Evolutionary conservation across 2,113 vertebrate genomes (phyloP), one percentile per base, ranked within the genome.

Genomic region (Thalassoma bifasciatum): DNA sequence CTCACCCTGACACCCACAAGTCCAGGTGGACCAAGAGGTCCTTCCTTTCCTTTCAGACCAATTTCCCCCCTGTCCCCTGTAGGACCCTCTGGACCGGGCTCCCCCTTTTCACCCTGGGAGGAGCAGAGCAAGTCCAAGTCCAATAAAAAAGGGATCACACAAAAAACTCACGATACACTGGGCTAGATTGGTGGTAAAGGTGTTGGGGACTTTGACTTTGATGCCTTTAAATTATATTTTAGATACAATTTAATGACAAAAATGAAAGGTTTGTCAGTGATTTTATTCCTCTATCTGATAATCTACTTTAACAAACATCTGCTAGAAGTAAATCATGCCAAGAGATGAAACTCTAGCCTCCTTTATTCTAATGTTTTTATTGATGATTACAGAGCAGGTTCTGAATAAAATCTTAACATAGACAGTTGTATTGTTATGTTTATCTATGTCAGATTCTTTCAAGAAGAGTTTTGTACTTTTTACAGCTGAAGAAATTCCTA

Each of bases 91-190:
- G 86, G 82, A 50, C 98, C 98, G 46, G 91, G 85, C 14, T 98
- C 96, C 40, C 97, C 97, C 79, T 95, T 96, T 83, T 99, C 98
- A 54, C 98, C 98, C 98, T 99, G 89, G 49, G 66, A n/a, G 53
- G 5, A 79, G 53, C 3, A 7, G 10, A 10, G 17, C 24, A 51
- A 44, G 57, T 21, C n/a, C n/a, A n/a, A n/a, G n/a, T n/a, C 51
- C 22, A 60, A 65, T 56, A 14, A 65, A 72, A 69, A 0, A 8
- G 26, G 50, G 24, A 24, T 24, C 11, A 44, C 10, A 44, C 53
- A 37, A 0, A 10, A 52, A 37, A 61, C 37, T 10, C 34, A n/a
- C 0, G 40, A 34, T 42, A 66, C 5, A 34, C 34, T 30, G 21
- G 9, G 34, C 37, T 11, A 30, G 49, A 14, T 42, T 9, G 19